Evolutionary conservation across 2,113 vertebrate species (phyloP), one percentile per base, ranked within the genome.

Genomic region (Phalacrocorax aristotelis): DNA sequence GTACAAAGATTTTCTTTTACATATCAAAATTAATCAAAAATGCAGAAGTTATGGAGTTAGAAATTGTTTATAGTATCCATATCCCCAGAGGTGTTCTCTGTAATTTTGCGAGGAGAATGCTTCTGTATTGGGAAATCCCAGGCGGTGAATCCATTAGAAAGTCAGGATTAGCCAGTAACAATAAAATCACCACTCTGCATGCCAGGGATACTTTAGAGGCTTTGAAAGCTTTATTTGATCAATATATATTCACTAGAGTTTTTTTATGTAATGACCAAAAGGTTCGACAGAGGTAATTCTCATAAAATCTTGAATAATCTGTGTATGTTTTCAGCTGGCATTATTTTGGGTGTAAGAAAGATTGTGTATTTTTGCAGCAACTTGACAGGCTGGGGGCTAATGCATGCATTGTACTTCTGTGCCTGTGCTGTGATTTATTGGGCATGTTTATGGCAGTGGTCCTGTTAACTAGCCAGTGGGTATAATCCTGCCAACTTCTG

Each of bases 401-500:
- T 34, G 13, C 20, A 7, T 46, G 40, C 23, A 11, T 19, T 13
- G 42, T 70, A 26, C n/a, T 95, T 95, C 60, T 74, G 48, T 87
- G 84, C 42, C 89, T 65, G 19, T 51, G 49, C 62, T 70, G 32
- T 77, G 78, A 86, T 91, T 96, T 95, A 60, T 94, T 36, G 46
- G 75, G 55, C 74, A 76, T 83, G 66, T 91, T 90, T 81, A 76
- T 76, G 49, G 66, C 25, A 34, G 11, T 48, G 48, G 57, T 86
- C 14, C 61, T 76, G 46, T 87, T 69, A 83, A 86, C 54, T 88
- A 90, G 87, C 95, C 70, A 78, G 55, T 54, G 42, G 94, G 77
- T 83, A 81, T 72, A 92, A 65, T 75, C 54, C 72, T 87, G 93
- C 80, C 97, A 96, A 93, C 30, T 91, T 79, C 86, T 86, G 60